phyloP scores from a whole-genome alignment of 2,888 invertebrate genomes.

The Drosophila histrio region DNA sequence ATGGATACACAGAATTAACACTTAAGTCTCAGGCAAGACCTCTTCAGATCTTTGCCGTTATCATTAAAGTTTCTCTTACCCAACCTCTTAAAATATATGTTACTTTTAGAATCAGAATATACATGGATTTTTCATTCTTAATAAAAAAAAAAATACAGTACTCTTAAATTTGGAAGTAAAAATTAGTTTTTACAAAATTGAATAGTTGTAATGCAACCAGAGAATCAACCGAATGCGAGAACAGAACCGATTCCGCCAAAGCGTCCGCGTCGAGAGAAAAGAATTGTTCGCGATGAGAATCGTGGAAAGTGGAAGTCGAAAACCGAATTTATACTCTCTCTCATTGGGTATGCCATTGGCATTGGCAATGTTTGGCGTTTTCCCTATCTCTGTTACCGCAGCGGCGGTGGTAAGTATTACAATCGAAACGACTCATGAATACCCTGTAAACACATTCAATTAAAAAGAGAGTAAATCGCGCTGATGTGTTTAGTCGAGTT shows the following conservation, averaged over 20 bases:
- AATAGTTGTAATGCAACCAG: slow-evolving; percentile 4
- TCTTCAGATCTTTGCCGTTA: no score
- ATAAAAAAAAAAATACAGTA: not conserved
- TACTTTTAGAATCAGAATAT: no score
- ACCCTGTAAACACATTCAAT: not conserved
- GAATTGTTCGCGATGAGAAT: slow-evolving; percentile 70
- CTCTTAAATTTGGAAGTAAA: not conserved
- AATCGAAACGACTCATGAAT: not conserved
- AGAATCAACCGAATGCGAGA: not conserved
- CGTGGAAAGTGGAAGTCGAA: slow-evolving; percentile 90
- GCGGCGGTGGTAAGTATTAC: slow-evolving; percentile 88
- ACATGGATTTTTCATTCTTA: not conserved
- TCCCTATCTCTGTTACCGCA: slow-evolving; percentile 93
- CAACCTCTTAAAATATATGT: no score
- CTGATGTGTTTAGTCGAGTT: not conserved
- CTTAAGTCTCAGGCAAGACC: no score
- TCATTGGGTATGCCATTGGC: slow-evolving; percentile 93
- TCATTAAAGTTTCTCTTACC: no score
- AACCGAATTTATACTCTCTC: slow-evolving; percentile 91
- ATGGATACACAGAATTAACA: not conserved
- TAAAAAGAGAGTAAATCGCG: no score
- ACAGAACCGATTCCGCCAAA: not conserved
- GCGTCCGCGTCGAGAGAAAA: slow-evolving; percentile 19
- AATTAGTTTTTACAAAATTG: not conserved
- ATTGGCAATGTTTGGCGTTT: slow-evolving; percentile 95